Conservation (phyloP, 2,888 invertebrate species). For the Rhagium mordax region DNA sequence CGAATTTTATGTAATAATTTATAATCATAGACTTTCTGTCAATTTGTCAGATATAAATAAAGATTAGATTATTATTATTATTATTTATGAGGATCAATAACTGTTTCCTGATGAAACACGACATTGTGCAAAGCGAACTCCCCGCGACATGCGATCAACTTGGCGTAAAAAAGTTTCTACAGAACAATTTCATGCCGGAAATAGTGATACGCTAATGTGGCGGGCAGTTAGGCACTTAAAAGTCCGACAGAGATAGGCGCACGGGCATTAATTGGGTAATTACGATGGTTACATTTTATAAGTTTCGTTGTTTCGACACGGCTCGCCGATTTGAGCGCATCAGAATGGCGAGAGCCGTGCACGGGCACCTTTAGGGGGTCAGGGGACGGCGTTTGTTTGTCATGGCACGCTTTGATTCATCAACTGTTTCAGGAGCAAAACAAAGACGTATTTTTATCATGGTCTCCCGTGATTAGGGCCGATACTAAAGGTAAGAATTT, state of each 20-base stretch:
- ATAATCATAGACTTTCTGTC: too few relatives aligned
- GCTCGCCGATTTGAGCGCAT: not conserved
- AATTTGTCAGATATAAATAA: too few relatives aligned
- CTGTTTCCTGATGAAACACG: too few relatives aligned
- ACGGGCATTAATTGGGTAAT: not conserved
- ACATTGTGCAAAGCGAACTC: not conserved
- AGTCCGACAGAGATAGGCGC: not conserved
- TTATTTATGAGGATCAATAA: too few relatives aligned
- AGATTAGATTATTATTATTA: too few relatives aligned
- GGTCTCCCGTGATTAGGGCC: too few relatives aligned
- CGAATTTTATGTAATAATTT: too few relatives aligned
- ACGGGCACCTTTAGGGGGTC: not conserved
- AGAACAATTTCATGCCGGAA: not conserved
- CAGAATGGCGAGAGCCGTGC: not conserved
- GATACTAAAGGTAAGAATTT: too few relatives aligned
- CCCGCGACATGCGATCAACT: not conserved
- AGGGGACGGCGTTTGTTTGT: too few relatives aligned
- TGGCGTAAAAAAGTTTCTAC: conserved; percentile 1
- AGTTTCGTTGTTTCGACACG: not conserved
- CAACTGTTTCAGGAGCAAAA: too few relatives aligned
- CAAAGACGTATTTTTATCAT: too few relatives aligned
- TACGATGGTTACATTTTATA: not conserved
- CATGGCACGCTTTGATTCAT: too few relatives aligned
- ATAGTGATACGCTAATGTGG: not conserved
- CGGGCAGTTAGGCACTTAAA: conserved; percentile 5